These are phyloP conservation scores for Archivesica marissinica DNA, from an alignment of 1,140 invertebrate genomes.

Conservation along the genomic window DNA sequence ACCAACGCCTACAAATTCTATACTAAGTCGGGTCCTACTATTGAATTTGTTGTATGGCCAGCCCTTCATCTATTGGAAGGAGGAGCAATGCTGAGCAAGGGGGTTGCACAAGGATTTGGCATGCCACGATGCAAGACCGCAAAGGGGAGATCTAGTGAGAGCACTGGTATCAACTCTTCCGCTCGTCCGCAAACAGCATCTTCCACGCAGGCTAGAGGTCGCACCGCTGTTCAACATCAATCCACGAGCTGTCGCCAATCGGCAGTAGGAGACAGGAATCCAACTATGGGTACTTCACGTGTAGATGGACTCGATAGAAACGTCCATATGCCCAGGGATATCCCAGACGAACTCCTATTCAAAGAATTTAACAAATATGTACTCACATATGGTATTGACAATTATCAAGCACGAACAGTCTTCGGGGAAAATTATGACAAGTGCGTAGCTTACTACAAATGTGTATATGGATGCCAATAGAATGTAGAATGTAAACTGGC, in stretches of 20 bases:
- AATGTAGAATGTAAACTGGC: too few species aligned
- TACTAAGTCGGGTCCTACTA: not conserved
- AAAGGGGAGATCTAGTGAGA: not conserved
- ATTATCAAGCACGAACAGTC: not conserved
- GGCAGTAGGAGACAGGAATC: too few species aligned
- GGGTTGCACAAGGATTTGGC: not conserved
- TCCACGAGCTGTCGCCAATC: too few species aligned
- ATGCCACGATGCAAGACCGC: not conserved
- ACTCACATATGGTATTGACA: not conserved
- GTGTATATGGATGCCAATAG: not conserved
- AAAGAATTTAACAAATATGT: too few species aligned
- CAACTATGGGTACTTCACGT: too few species aligned
- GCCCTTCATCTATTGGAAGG: not conserved
- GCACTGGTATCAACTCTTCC: too few species aligned
- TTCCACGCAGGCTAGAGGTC: too few species aligned
- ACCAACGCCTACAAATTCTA: not conserved
- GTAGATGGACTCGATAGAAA: too few species aligned
- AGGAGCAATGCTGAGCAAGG: not conserved
- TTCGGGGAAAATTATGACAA: not conserved
- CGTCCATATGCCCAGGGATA: too few species aligned
- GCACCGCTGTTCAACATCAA: too few species aligned
- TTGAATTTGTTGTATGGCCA: conserved; percentile 1
- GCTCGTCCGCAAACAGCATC: too few species aligned
- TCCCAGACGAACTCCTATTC: too few species aligned
- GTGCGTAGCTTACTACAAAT: not conserved